phyloP scores from a whole-genome alignment of 2,113 vertebrate species.

The Formicarius rufipectus region DNA sequence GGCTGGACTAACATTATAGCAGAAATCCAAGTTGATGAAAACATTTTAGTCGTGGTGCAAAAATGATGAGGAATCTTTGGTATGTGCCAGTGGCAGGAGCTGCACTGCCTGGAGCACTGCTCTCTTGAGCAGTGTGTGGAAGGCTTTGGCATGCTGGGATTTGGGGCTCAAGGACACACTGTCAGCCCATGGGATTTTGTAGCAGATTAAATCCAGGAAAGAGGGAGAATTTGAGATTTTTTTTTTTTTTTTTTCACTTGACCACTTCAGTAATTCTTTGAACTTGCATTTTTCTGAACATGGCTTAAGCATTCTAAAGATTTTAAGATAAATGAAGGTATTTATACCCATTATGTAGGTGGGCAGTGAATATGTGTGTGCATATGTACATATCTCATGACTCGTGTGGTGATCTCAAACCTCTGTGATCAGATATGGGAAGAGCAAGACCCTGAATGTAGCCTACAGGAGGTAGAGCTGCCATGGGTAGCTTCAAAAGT shows the following conservation, averaged over 20 bases:
- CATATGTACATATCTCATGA: accelerated
- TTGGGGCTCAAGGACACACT: background rate
- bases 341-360: background rate
- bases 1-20: conserved; percentile 55
- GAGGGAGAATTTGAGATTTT: background rate
- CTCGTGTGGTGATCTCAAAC: background rate
- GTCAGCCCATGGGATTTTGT: background rate
- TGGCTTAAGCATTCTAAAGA: background rate
- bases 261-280: background rate
- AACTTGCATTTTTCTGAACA: background rate
- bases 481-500: background rate
- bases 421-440: background rate
- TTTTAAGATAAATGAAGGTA: background rate
- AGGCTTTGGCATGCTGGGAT: background rate
- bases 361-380: accelerated
- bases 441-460: background rate
- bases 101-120: background rate
- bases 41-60: conserved; percentile 6
- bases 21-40: conserved; percentile 43
- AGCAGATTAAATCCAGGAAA: background rate
- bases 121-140: background rate
- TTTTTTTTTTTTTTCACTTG: background rate
- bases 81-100: conserved; percentile 71
- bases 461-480: background rate
- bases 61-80: conserved; percentile 71